phyloP scores from a whole-genome alignment of 2,888 invertebrate genomes.

The Incurvaria masculella region DNA sequence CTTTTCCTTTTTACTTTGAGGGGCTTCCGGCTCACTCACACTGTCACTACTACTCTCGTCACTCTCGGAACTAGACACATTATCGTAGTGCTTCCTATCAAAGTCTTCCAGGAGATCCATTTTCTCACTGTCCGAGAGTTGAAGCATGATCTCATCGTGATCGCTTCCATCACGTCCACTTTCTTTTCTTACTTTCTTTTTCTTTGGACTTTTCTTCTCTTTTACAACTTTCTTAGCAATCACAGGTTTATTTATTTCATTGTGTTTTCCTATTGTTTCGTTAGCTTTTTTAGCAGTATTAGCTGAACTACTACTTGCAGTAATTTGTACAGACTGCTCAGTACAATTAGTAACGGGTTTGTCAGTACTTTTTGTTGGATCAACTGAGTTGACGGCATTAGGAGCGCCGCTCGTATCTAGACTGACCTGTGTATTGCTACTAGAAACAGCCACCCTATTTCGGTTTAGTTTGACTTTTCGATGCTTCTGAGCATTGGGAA shows the following conservation, averaged over 20 bases:
- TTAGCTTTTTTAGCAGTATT: slow-evolving; percentile 9
- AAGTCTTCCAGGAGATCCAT: slow-evolving; percentile 47
- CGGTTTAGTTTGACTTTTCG: slow-evolving; percentile 45
- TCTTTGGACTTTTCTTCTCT: slow-evolving; percentile 36
- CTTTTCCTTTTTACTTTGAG: slow-evolving; percentile 7
- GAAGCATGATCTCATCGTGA: slow-evolving; percentile 44
- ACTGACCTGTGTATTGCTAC: too few relatives aligned
- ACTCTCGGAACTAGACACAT: slow-evolving; percentile 23
- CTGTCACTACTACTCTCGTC: slow-evolving; percentile 24
- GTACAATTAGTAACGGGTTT: too few relatives aligned
- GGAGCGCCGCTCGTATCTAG: too few relatives aligned
- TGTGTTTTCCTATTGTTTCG: slow-evolving; percentile 5
- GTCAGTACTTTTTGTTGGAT: too few relatives aligned
- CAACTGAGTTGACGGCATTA: too few relatives aligned
- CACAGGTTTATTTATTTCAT: slow-evolving; percentile 20
- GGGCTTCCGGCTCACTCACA: slow-evolving; percentile 12
- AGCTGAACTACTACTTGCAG: too few relatives aligned
- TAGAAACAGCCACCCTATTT: too few relatives aligned
- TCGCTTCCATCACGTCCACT: slow-evolving; percentile 33
- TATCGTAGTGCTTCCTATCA: slow-evolving; percentile 34
- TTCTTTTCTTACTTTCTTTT: slow-evolving; percentile 26
- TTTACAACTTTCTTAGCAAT: slow-evolving; percentile 25
- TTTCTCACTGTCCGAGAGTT: slow-evolving; percentile 47
- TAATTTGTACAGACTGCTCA: too few relatives aligned
- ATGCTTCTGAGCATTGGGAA: slow-evolving; percentile 30